Conservation (phyloP, 2,113 vertebrate species). For the Peromyscus californicus region DNA sequence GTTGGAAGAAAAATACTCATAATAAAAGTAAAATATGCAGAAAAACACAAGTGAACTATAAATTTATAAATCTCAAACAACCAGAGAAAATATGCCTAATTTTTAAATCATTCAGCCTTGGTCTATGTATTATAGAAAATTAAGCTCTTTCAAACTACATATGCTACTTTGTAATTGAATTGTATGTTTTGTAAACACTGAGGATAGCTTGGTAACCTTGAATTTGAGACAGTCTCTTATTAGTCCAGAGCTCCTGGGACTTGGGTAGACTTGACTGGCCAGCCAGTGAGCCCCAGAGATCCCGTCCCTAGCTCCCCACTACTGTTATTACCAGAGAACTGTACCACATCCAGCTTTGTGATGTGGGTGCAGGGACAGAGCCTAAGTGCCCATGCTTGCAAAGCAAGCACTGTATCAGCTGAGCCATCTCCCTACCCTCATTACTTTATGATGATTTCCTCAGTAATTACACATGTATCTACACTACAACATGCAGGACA, state of each 20-base stretch:
- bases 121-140: not conserved
- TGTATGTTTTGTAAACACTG: not conserved
- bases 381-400: not conserved
- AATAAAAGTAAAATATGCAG: not conserved
- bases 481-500: not conserved
- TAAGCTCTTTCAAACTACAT: not conserved
- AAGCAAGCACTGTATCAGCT: not conserved
- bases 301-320: not conserved
- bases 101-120: not conserved
- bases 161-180: not conserved
- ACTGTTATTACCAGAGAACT: not conserved
- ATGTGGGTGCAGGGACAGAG: not conserved
- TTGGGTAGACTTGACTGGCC: not conserved
- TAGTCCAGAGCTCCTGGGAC: not conserved
- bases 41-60: slow-evolving; percentile 38
- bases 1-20: slow-evolving; percentile 4
- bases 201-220: too few species aligned
- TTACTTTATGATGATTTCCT: not conserved
- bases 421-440: not conserved
- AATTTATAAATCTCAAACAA: slow-evolving; percentile 21
- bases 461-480: not conserved
- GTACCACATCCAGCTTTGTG: not conserved
- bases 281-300: not conserved
- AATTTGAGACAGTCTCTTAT: not conserved
- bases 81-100: not conserved